Percentiles rank a stretch among this genome's conserved stretches.
phyloP scores from a whole-genome alignment of 1,140 invertebrate species.

The Bombus terrestris region DNA sequence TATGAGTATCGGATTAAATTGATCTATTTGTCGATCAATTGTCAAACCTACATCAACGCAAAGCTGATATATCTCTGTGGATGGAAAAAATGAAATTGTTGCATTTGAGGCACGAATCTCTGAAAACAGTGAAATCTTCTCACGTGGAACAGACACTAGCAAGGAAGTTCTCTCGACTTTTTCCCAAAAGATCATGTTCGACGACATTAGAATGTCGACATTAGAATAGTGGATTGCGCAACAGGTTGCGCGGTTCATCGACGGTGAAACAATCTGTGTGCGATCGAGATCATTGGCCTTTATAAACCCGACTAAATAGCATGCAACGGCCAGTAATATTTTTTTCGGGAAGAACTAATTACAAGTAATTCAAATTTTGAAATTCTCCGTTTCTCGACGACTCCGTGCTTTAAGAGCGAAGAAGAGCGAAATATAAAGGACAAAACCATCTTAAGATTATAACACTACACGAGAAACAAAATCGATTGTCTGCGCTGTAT shows the following conservation, averaged over 20 bases:
- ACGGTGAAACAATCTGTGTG: constrained; percentile 50
- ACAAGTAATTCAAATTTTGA: no score
- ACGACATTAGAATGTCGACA: constrained; percentile 10
- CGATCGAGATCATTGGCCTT: constrained; percentile 48
- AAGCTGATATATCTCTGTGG: neutral
- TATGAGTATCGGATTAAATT: neutral
- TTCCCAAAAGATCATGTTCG: constrained; percentile 28
- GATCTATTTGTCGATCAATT: neutral
- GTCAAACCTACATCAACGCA: neutral
- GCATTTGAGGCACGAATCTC: neutral
- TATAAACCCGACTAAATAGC: constrained; percentile 19
- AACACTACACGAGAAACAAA: neutral
- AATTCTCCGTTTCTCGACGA: no score
- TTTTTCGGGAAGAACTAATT: neutral
- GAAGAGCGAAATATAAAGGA: neutral
- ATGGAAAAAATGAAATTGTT: neutral
- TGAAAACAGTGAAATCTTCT: constrained; percentile 2
- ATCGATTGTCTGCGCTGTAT: neutral
- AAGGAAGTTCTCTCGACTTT: constrained; percentile 20
- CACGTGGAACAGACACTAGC: neutral
- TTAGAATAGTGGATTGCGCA: constrained; percentile 47
- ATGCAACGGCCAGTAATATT: neutral
- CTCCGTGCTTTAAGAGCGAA: neutral
- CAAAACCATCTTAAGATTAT: neutral
- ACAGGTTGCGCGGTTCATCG: constrained; percentile 60